Evolutionary conservation across 2,888 invertebrate species (phyloP), one percentile per base, ranked within the genome.

Genomic region (Neoascia interrupta): DNA sequence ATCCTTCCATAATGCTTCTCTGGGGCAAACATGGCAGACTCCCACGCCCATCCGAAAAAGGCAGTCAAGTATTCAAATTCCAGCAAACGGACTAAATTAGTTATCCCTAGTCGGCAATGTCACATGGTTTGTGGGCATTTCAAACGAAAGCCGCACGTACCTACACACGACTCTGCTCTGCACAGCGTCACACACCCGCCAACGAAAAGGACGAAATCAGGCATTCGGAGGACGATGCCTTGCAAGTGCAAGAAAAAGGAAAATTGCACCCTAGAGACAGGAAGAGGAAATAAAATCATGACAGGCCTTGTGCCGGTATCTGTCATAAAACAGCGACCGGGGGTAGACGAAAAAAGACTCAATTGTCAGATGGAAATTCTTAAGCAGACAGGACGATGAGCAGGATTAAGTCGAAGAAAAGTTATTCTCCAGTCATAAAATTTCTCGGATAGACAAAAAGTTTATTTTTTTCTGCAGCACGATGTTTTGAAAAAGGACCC

Each of bases 11-110:
- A 31, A 6, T 41, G 13, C 23, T 16, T 18, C 16, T 23, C 18
- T 5, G 13, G 23, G 26, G 13, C 37, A 11, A 2, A 5, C 11
- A 31, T 13, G 5, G 47, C 34, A 37, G 54, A 10, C 10, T 5
- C 15, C 11, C 13, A 45, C 45, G n/a, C 13, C 36, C 36, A 41
- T n/a, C 19, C 16, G 51, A 58, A 36, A 58, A 23, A 19, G 23
- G n/a, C 39, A 68, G 60, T 41, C 58, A 60, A 61, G 60, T 39
- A 61, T 74, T 68, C 47, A 54, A 45, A 74, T 61, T 54, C 34
- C 45, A 61, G 47, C 43, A 68, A 61, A 61, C 47, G 53, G 34
- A 68, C 74, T 74, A 68, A 68, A 74, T 74, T 68, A 74, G 74
- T 74, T 61, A 68, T 60, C 37, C 53, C 15, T 23, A 43, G 16